A percentile compares a stretch with the other conserved stretches of the same genome.
Evolutionary conservation across 2,888 invertebrate species (phyloP).

Genomic region (Augiades crinisus): DNA sequence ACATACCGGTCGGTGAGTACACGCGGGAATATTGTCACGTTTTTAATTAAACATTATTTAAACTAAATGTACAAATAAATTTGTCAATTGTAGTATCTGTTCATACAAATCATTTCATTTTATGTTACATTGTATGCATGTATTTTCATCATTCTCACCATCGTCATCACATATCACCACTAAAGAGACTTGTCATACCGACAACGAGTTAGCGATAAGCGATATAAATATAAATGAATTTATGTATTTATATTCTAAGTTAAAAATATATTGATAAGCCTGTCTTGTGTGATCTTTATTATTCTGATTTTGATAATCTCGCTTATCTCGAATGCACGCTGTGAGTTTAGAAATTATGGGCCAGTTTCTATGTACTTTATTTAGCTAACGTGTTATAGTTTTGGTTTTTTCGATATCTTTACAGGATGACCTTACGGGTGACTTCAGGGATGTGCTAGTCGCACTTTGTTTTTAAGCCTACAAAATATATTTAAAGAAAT

Average conservation of each 20-base stretch:
- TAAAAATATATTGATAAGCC: constrained; percentile 28
- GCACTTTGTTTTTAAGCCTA: constrained; percentile 77
- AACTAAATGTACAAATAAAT: too few species aligned
- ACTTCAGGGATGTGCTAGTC: constrained; percentile 85
- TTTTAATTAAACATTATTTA: too few species aligned
- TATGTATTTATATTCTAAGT: constrained; percentile 35
- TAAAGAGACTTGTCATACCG: too few species aligned
- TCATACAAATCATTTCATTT: too few species aligned
- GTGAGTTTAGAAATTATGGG: constrained; percentile 63
- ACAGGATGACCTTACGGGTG: constrained; percentile 86
- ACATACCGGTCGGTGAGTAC: constrained; percentile 74
- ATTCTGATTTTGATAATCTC: constrained; percentile 38
- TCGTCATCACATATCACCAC: too few species aligned
- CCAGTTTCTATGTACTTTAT: constrained; percentile 56
- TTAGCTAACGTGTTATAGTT: constrained; percentile 53
- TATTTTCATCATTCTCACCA: too few species aligned
- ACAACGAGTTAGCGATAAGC: too few species aligned
- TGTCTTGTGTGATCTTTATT: constrained; percentile 20
- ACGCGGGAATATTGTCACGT: too few species aligned
- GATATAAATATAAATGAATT: too few species aligned
- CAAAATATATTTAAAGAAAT: constrained; percentile 48
- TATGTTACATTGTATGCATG: too few species aligned
- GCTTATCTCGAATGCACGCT: constrained; percentile 55
- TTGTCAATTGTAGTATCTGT: too few species aligned
- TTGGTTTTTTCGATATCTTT: constrained; percentile 67